A percentile compares a stretch with the other conserved stretches of the same genome.
Evolutionary conservation across 92 coral and sea anemone genomes (phyloP).

Genomic region (Virgularia gustaviana): DNA sequence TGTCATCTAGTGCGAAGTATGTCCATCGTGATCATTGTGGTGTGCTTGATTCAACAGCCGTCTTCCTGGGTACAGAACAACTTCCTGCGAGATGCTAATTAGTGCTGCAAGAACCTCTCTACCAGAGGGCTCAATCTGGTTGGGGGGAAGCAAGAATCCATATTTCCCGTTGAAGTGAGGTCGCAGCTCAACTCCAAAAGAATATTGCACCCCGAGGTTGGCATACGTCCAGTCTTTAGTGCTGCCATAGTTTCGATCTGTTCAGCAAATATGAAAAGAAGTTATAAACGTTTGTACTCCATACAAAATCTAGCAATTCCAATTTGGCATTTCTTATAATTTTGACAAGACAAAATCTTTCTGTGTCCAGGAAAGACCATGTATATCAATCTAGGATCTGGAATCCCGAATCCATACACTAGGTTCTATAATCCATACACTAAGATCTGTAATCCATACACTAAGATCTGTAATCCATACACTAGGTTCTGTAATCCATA

Average conservation of each 20-base stretch:
- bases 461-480: no score
- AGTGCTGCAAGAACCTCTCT: constrained; percentile 77
- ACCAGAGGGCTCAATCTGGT: constrained; percentile 81
- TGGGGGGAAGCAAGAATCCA: constrained; percentile 74
- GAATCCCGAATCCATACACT: no score
- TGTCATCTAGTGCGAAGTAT: not conserved
- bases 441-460: no score
- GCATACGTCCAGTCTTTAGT: constrained; percentile 88
- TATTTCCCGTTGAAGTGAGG: constrained; percentile 61
- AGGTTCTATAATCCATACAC: no score
- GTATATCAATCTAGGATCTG: not conserved
- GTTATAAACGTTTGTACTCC: not conserved
- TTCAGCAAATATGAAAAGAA: not conserved
- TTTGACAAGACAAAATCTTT: not conserved
- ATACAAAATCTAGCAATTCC: not conserved
- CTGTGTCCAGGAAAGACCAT: not conserved
- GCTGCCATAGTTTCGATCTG: constrained; percentile 78
- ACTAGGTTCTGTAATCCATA: no score
- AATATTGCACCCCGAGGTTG: constrained; percentile 70
- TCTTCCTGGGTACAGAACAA: constrained; percentile 20
- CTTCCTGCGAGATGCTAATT: constrained; percentile 57
- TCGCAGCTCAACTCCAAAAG: constrained; percentile 83
- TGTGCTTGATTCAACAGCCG: not conserved
- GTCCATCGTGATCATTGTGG: not conserved
- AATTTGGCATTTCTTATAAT: not conserved